phyloP scores from a whole-genome alignment of 1,140 invertebrate genomes.

The Drosophila varians region DNA sequence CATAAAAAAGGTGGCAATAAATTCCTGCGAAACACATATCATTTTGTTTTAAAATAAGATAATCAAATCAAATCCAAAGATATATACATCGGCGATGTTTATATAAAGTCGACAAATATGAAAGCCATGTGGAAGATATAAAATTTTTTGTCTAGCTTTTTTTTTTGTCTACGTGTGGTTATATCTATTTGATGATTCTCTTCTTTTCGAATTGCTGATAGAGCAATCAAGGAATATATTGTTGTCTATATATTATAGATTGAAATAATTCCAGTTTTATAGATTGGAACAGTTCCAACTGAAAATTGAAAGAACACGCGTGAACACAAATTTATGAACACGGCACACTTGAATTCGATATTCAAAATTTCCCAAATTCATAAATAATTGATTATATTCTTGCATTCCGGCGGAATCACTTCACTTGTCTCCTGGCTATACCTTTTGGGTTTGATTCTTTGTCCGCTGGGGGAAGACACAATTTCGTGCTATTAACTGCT shows the following conservation, averaged over 20 bases:
- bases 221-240: slow-evolving; percentile 39
- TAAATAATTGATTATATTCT: not conserved
- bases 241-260: slow-evolving; percentile 26
- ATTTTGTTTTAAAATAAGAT: slow-evolving; percentile 70
- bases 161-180: slow-evolving; percentile 21
- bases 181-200: slow-evolving; percentile 46
- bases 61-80: slow-evolving; percentile 43
- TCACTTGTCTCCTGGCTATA: slow-evolving; percentile 19
- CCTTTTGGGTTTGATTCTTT: slow-evolving; percentile 16
- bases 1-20: slow-evolving; percentile 61
- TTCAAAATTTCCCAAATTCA: slow-evolving; percentile 6
- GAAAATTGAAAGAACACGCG: slow-evolving; percentile 29
- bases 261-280: slow-evolving; percentile 73
- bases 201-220: slow-evolving; percentile 26
- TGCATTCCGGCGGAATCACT: slow-evolving; percentile 3
- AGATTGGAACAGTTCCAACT: slow-evolving; percentile 72
- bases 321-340: slow-evolving; percentile 53
- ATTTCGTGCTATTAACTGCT: slow-evolving; percentile 69
- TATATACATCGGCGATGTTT: slow-evolving; percentile 16
- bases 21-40: slow-evolving; percentile 61
- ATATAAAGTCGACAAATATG: slow-evolving; percentile 44
- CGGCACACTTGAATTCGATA: slow-evolving; percentile 65
- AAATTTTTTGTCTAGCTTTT: slow-evolving; percentile 1
- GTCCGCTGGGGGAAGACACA: slow-evolving; percentile 51
- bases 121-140: slow-evolving; percentile 52